These are phyloP conservation scores for Drosophila birchii DNA, from an alignment of 2,888 invertebrate species.

Conservation along the genomic window DNA sequence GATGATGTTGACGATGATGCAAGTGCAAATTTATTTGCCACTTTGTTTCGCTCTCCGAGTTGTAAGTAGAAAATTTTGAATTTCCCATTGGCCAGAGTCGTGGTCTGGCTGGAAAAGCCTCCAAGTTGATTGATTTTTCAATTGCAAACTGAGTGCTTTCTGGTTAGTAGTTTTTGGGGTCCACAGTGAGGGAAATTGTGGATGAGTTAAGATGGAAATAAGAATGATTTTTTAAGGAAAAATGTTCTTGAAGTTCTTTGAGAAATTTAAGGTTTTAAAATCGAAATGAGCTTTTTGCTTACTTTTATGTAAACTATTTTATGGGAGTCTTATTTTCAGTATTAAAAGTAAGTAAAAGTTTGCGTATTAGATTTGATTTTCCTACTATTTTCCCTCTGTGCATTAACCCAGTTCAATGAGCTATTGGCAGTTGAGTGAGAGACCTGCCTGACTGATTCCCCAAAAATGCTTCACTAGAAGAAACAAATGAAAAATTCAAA, in stretches of 20 bases:
- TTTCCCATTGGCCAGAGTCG: conserved; percentile 21
- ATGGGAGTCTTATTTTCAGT: not conserved
- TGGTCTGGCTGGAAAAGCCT: conserved; percentile 37
- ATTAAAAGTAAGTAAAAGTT: not conserved
- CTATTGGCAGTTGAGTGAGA: conserved; percentile 13
- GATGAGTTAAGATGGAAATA: not conserved
- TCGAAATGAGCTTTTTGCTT: not conserved
- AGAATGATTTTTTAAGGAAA: not conserved
- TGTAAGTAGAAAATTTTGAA: conserved; percentile 49
- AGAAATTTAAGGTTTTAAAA: not conserved
- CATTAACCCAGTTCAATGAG: conserved; percentile 30
- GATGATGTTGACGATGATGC: conserved; percentile 62
- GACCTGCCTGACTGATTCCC: conserved; percentile 17
- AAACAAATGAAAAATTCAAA: conserved; percentile 23
- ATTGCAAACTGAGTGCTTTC: conserved; percentile 46
- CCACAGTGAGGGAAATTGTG: conserved; percentile 13
- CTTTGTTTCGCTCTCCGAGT: conserved; percentile 55
- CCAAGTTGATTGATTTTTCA: conserved; percentile 47
- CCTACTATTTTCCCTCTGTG: not conserved
- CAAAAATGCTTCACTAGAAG: not conserved
- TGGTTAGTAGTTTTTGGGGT: conserved; percentile 34
- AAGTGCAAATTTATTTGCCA: conserved; percentile 79
- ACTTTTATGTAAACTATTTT: not conserved
- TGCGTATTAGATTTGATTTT: not conserved
- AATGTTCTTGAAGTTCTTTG: not conserved